These are phyloP conservation scores for Crossaster papposus DNA, from an alignment of 53 echinoderm and acorn worm species.

Conservation along the genomic window DNA sequence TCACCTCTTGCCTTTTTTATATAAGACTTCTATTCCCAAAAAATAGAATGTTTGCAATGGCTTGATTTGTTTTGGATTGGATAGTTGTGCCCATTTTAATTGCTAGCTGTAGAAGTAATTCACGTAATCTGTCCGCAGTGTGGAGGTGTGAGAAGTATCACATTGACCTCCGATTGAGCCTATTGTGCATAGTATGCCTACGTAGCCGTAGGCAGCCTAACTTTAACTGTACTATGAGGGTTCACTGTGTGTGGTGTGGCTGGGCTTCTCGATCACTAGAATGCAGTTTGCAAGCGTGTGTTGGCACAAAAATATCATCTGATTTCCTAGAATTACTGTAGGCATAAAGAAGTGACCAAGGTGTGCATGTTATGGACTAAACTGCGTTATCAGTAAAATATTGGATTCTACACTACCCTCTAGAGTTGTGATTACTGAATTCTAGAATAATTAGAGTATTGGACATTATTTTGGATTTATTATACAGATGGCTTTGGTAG, in stretches of 20 bases:
- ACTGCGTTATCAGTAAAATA: too few relatives aligned
- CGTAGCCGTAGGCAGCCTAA: neutral
- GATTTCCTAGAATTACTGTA: neutral
- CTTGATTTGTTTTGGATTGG: neutral
- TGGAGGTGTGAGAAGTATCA: neutral
- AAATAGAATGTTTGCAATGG: neutral
- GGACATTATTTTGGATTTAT: too few relatives aligned
- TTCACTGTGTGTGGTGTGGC: neutral
- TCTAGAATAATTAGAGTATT: too few relatives aligned
- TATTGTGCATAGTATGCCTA: neutral
- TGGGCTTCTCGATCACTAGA: neutral
- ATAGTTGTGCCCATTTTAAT: neutral
- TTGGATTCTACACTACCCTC: too few relatives aligned
- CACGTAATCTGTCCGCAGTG: neutral
- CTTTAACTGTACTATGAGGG: neutral
- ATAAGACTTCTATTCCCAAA: neutral
- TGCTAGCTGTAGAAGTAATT: neutral
- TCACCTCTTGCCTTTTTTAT: neutral
- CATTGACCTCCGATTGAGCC: neutral
- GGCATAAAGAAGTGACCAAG: neutral
- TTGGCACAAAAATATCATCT: neutral
- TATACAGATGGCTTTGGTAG: too few relatives aligned
- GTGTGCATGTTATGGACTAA: neutral
- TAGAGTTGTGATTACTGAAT: too few relatives aligned
- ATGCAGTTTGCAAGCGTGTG: conserved; percentile 7